Percentiles rank a stretch among this genome's conserved stretches.
Conservation (phyloP, 2,113 vertebrate species). For the Hippocampus barbouri region DNA sequence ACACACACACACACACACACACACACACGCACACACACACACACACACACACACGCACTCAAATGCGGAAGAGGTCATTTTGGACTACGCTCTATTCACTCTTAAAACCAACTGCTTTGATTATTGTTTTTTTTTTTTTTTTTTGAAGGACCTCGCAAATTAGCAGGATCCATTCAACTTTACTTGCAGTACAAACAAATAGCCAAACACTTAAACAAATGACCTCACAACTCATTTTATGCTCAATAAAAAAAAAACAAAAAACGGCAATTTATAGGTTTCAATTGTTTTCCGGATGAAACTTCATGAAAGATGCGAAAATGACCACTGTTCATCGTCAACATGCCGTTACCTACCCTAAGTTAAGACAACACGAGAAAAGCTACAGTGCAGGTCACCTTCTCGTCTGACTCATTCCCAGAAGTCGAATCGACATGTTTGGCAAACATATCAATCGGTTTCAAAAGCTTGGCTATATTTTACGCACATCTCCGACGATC, state of each 20-base stretch:
- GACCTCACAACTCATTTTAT: too few relatives aligned
- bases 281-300: neutral
- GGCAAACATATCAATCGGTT: neutral
- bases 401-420: neutral
- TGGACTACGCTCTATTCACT: too few relatives aligned
- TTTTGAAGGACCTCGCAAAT: too few relatives aligned
- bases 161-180: too few relatives aligned
- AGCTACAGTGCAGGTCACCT: neutral
- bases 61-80: too few relatives aligned
- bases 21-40: too few relatives aligned
- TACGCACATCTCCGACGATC: neutral
- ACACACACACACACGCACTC: too few relatives aligned
- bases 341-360: neutral
- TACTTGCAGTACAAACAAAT: neutral
- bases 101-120: too few relatives aligned
- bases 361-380: neutral
- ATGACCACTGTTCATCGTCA: neutral
- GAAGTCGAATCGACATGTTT: conserved; percentile 1
- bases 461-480: neutral
- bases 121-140: too few relatives aligned
- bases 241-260: too few relatives aligned
- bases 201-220: too few relatives aligned
- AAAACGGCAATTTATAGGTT: neutral
- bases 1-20: too few relatives aligned
- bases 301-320: neutral